Percentiles rank a stretch among this genome's conserved stretches.
These are phyloP conservation scores for Peromyscus attwateri DNA, from an alignment of 2,797 vertebrate species.

Conservation along the genomic window DNA sequence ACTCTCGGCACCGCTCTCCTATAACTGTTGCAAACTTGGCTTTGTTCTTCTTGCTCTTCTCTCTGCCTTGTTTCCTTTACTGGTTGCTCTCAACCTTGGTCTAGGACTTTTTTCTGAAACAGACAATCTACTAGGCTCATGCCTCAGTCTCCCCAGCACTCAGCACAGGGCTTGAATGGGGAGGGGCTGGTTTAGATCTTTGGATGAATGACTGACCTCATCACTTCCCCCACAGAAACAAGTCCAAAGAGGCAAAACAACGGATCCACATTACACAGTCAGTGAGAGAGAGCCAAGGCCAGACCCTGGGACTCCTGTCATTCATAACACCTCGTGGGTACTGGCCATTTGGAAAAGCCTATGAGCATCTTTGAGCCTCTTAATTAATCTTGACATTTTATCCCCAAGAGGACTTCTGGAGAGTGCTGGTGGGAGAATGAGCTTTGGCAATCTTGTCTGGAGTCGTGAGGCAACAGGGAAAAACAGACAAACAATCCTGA, in stretches of 20 bases:
- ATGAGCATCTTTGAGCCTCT: slow-evolving; percentile 11
- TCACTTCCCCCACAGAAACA: background rate
- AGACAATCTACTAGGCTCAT: background rate
- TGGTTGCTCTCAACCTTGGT: background rate
- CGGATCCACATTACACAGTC: background rate
- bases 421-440: slow-evolving; percentile 50
- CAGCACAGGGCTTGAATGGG: background rate
- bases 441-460: slow-evolving; percentile 67
- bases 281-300: slow-evolving; percentile 1
- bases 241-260: background rate
- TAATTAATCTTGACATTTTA: slow-evolving; percentile 60
- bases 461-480: slow-evolving; percentile 64
- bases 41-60: background rate
- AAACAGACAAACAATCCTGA: slow-evolving; percentile 65
- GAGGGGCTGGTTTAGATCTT: background rate
- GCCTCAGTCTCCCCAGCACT: background rate
- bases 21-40: background rate
- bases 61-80: background rate
- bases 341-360: background rate
- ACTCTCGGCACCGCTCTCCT: background rate
- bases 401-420: slow-evolving; percentile 54
- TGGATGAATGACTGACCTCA: background rate
- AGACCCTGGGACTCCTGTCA: background rate
- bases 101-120: background rate
- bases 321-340: background rate